Evolutionary conservation across 2,113 vertebrate genomes (phyloP), one percentile per base, ranked within the genome.

Genomic region (Girardinichthys multiradiatus): DNA sequence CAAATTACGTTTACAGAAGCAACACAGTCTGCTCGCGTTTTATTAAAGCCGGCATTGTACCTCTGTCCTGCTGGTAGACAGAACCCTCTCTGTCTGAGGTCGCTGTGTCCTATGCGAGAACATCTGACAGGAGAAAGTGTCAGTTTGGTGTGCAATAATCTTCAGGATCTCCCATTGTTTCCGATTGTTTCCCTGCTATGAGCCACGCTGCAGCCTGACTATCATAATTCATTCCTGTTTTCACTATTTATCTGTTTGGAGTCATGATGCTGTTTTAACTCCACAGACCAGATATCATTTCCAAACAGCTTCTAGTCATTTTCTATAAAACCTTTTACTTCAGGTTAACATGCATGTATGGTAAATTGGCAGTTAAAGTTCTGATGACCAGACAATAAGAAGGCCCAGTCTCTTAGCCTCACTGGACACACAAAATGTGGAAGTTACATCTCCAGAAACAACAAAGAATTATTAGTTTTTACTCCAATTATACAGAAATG

Each of bases 1-100:
- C 82, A 92, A 90, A 92, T 93, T 92, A 91, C 80, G 81, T 93
- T 92, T 93, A 93, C 91, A 87, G 89, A 89, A 93, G 90, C 90
- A 91, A 90, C 90, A 80, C n/a, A 81, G 83, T 79, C 89, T 88
- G 88, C 77, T 77, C 68, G 64, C 74, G 70, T 87, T 87, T 91
- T 92, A 92, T 87, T 79, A 89, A 85, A 71, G 74, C 80, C 65
- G 57, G 73, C 81, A 68, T 77, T 70, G 80, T 63, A 45, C 76
- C 64, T 17, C 74, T 79, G 67, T 71, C 82, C 81, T 63, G 57
- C 14, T 6, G 74, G 76, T 70, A 75, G 27, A 86, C 79, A 87
- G 71, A 81, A 72, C 79, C 64, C 71, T 66, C 89, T 83, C 81
- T 86, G 85, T 89, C 77, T 85, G 83, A 81, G 64, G 57, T 26